Base-by-base conservation (phyloP, 2,797 vertebrate genomes). In the Bufotes viridis region DNA sequence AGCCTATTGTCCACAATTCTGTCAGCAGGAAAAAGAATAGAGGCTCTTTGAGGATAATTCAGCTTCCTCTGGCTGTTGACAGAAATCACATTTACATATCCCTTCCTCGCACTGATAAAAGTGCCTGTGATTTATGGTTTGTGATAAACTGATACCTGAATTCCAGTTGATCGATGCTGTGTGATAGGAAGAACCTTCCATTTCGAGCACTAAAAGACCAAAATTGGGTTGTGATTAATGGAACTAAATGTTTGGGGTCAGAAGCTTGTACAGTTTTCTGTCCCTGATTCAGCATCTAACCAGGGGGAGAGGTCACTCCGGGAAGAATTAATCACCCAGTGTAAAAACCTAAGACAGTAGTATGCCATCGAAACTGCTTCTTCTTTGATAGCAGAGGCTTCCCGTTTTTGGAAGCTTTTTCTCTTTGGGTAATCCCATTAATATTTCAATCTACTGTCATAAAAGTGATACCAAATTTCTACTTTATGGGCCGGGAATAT, bases 31-130 rank as follows among this genome's bases (percentile, higher is more conserved):
- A 97, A 97, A 97, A 89, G 78, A 89, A 82, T 76, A 55, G 42
- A 86, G 78, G 20, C 78, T 88, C 72, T 96, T 96, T 93, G 93
- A 94, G 96, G 96, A 97, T 97, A 97, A 98, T 97, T 96, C 96
- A 95, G 94, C 92, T 96, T 93, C 87, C 91, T 91, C 96, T 97
- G 98, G 98, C 97, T 97, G 94, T 91, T 96, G 96, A 95, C 96
- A 96, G 96, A 95, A 96, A 98, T 98, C 97, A 95, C 95, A 97
- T 99, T 99, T 99, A 97, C 97, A 99, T 99, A 99, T 97, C 97
- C 96, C 95, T 95, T 95, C 95, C 93, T 94, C 92, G 93, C 92
- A 89, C 93, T 96, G 97, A 98, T 98, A 98, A 97, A 95, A 94
- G 94, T 91, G 93, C 90, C 92, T 94, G 96, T 98, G 98, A 99